Evolutionary conservation across 2,888 invertebrate genomes (phyloP), one percentile per base, ranked within the genome.

Genomic region (Acanthosepion pharaonis): DNA sequence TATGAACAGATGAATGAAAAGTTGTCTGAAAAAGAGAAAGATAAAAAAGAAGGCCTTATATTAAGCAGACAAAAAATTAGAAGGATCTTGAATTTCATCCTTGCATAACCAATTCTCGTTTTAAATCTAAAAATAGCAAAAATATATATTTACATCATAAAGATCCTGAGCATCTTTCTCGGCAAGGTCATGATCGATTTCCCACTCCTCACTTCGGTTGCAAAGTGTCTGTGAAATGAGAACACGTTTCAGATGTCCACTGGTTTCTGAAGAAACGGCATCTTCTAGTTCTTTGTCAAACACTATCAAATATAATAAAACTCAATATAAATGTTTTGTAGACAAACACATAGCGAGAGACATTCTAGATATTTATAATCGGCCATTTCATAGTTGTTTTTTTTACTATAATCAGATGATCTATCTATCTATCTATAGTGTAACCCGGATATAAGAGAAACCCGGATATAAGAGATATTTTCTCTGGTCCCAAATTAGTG

Each of bases 161-260:
- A 97, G 95, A 42, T 96, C 96, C 53, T 96, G 96, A 0, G 97
- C 97, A 94, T 97, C 97, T 64, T 96, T 95, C 48, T 95, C 95
- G n/a, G 97, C 97, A 91, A 95, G 95, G 59, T 95, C 96, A 15
- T 94, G 95, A 94, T 97, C 96, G 0, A 96, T 95, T 11, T 94
- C 78, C 5, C 94, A 91, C 33, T 91, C 48, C 23, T 96, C 96
- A 33, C 96, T 96, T 18, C 97, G 95, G 55, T 95, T 95, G 5
- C 96, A 96, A 51, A 96, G 95, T n/a, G 96, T 94, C 95, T 96
- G 96, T 15, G 97, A 96, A 11, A 96, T 96, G 25, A 97, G 95
- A 33, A 99, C 94, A 9, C 96, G 95, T 94, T 95, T 95, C 94
- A 97, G 96, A 94, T 96, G 95, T 9, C 97, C 97, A 94, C 96